A percentile compares a stretch with the other conserved stretches of the same genome.
These are phyloP conservation scores for Platyura marginata DNA, from an alignment of 1,140 invertebrate genomes.

Conservation along the genomic window DNA sequence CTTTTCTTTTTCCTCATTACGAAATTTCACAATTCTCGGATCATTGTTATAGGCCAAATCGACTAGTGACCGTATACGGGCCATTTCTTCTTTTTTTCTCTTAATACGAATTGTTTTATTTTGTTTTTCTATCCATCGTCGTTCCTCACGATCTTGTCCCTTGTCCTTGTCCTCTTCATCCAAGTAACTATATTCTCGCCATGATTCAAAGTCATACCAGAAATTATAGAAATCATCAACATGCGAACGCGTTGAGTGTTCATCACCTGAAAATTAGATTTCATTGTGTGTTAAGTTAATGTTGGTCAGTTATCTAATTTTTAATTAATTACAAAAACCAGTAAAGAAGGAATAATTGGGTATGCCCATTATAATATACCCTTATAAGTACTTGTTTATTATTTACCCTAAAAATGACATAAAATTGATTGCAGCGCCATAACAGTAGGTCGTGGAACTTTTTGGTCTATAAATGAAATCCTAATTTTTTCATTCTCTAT, in stretches of 20 bases:
- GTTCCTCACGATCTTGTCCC: slow-evolving; percentile 86
- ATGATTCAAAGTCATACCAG: slow-evolving; percentile 97
- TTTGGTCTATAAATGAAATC: too few species aligned
- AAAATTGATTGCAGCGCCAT: too few species aligned
- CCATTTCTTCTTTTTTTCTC: slow-evolving; percentile 92
- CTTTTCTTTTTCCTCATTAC: slow-evolving; percentile 82
- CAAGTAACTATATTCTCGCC: slow-evolving; percentile 97
- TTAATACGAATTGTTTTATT: slow-evolving; percentile 83
- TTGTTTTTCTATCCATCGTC: slow-evolving; percentile 94
- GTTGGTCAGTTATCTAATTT: too few species aligned
- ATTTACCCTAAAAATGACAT: too few species aligned
- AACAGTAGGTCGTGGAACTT: too few species aligned
- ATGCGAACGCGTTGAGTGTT: slow-evolving; percentile 43
- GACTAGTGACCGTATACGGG: slow-evolving; percentile 70
- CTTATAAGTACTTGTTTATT: too few species aligned
- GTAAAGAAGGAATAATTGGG: too few species aligned
- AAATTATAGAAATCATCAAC: slow-evolving; percentile 78
- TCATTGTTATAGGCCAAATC: slow-evolving; percentile 89
- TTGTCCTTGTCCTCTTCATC: slow-evolving; percentile 98
- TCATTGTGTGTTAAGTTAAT: too few species aligned
- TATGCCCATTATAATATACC: too few species aligned
- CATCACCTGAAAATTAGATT: too few species aligned
- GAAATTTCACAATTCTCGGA: slow-evolving; percentile 80
- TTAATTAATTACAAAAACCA: too few species aligned
- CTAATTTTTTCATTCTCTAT: too few species aligned